Conservation (phyloP, 1,140 invertebrate genomes). For the Eulimnadia texana region DNA sequence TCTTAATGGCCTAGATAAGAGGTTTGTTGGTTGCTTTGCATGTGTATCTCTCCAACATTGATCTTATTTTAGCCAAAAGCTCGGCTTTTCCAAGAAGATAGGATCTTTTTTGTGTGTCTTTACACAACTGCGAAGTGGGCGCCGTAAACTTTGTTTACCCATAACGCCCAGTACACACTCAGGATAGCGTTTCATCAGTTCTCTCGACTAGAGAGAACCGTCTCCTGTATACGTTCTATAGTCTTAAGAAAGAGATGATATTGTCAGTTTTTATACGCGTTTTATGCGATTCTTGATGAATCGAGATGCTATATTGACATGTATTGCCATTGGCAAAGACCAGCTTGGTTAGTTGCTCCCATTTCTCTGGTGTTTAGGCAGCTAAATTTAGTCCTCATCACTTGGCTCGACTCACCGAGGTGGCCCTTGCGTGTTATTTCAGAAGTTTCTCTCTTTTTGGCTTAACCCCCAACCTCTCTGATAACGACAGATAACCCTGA, state of each 20-base stretch:
- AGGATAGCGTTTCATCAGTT: too few relatives aligned
- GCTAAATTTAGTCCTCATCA: neutral
- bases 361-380: neutral
- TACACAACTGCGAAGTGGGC: neutral
- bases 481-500: too few relatives aligned
- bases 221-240: too few relatives aligned
- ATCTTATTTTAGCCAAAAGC: neutral
- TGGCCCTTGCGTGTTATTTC: neutral
- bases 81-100: neutral
- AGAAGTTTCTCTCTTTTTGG: neutral
- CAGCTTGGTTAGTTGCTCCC: neutral
- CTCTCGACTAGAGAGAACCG: too few relatives aligned
- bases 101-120: neutral
- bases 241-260: too few relatives aligned
- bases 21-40: neutral
- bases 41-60: neutral
- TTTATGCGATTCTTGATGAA: too few relatives aligned
- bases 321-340: neutral
- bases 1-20: neutral
- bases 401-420: neutral
- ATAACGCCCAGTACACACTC: too few relatives aligned
- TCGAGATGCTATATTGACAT: neutral
- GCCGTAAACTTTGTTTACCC: too few relatives aligned
- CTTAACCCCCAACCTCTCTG: too few relatives aligned
- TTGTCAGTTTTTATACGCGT: too few relatives aligned